Evolutionary conservation across 1,140 invertebrate species (phyloP), one percentile per base, ranked within the genome.

Genomic region (Fopius arisanus): DNA sequence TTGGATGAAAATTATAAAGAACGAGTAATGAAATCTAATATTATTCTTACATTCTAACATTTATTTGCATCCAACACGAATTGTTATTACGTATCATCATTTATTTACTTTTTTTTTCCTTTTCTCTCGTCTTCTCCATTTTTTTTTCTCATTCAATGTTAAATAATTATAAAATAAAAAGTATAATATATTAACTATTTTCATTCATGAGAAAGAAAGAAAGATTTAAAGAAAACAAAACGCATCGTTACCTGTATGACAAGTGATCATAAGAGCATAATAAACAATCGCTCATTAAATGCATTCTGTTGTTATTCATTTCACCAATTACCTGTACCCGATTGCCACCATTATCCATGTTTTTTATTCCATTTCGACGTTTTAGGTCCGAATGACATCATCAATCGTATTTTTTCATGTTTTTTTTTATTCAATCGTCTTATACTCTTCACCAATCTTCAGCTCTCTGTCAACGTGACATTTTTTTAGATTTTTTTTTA

Each of bases 251-350:
- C 86, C 86, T 88, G 87, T 88, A 88, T 86, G 86, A 88, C 86
- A 88, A 88, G 86, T 88, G 87, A 88, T 87, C 87, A 88, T 87
- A 85, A 88, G 87, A 88, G 86, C 87, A 88, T 88, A 88, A 88
- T 88, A 88, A 88, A 88, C 86, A 88, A 87, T 88, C 87, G 86
- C 87, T 88, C 87, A 88, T 88, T 87, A 88, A 88, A 87, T 88
- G 87, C 86, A 88, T 88, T 87, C 81, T 87, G 87, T 88, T 88
- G 87, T 88, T 88, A 81, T 88, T 88, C 87, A 88, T 88, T 88
- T 88, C 87, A 87, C 85, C 54, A 65, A 59, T 51, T 51, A 51
- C 75, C 33, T n/a, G 5, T 19, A 88, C 86, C 87, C 82, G 75
- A 83, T 84, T 82, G 81, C 75, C 79, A 82, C 80, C 80, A 78